Percentiles rank a stretch among this genome's conserved stretches.
These are phyloP conservation scores for Falco concolor DNA, from an alignment of 2,797 vertebrate species.

Conservation along the genomic window DNA sequence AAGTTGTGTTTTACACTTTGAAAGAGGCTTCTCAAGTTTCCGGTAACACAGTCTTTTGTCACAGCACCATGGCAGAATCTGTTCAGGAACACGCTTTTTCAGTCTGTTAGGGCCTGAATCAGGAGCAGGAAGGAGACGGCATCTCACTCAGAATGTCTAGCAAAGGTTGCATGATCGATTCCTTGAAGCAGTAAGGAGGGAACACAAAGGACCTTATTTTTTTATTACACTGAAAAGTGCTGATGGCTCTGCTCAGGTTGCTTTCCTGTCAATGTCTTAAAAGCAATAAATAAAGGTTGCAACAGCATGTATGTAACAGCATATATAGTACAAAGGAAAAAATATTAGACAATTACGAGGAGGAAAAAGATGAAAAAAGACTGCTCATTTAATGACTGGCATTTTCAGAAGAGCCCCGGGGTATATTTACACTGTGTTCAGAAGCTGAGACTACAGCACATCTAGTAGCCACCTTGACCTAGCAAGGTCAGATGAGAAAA, in stretches of 20 bases:
- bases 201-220: neutral
- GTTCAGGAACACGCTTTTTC: neutral
- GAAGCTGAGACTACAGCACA: neutral
- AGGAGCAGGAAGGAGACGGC: neutral
- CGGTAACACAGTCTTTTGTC: neutral
- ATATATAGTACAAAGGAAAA: neutral
- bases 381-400: neutral
- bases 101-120: neutral
- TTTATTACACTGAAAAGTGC: neutral
- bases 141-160: neutral
- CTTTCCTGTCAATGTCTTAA: neutral
- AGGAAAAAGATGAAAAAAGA: neutral
- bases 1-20: neutral
- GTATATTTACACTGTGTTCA: neutral
- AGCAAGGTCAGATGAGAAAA: neutral
- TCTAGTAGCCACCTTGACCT: neutral
- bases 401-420: neutral
- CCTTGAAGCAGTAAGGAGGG: neutral
- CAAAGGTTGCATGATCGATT: neutral
- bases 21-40: neutral
- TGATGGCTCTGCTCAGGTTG: neutral
- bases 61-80: slow-evolving; percentile 10
- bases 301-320: neutral
- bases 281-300: neutral
- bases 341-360: neutral